A percentile compares a stretch with the other conserved stretches of the same genome.
These are phyloP conservation scores for Cheilosia variabilis DNA, from an alignment of 2,888 invertebrate species.

Conservation along the genomic window DNA sequence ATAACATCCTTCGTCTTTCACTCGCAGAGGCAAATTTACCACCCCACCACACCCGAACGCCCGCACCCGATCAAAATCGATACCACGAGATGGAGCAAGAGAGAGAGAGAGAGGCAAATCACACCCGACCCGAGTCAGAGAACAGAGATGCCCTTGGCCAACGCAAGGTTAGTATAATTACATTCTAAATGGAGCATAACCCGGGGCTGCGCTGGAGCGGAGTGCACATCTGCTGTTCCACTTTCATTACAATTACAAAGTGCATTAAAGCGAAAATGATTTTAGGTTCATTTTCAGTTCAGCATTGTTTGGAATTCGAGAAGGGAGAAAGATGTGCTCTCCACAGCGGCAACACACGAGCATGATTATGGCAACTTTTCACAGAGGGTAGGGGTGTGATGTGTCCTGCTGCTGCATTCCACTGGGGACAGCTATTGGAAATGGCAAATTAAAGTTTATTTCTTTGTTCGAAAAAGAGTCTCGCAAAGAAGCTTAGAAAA, in stretches of 20 bases:
- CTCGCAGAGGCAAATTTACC: not conserved
- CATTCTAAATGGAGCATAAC: slow-evolving; percentile 55
- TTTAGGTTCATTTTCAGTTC: slow-evolving; percentile 55
- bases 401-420: slow-evolving; percentile 5
- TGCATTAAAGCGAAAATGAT: slow-evolving; percentile 62
- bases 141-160: slow-evolving; percentile 65
- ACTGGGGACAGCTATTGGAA: slow-evolving; percentile 49
- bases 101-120: not conserved
- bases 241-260: slow-evolving; percentile 62
- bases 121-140: not conserved
- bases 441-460: slow-evolving; percentile 59
- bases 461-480: slow-evolving; percentile 58
- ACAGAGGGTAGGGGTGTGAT: slow-evolving; percentile 5
- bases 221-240: slow-evolving; percentile 63
- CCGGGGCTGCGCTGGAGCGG: slow-evolving; percentile 14
- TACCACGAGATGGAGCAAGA: slow-evolving; percentile 18
- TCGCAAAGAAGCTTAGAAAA: slow-evolving; percentile 53
- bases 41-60: not conserved
- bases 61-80: slow-evolving; percentile 52
- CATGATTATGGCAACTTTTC: slow-evolving; percentile 53
- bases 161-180: slow-evolving; percentile 71
- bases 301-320: slow-evolving; percentile 52
- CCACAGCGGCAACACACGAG: not conserved
- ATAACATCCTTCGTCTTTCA: not conserved
- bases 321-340: not conserved